phyloP scores from a whole-genome alignment of 2,888 invertebrate species.

The Koerneria pararmatus region DNA sequence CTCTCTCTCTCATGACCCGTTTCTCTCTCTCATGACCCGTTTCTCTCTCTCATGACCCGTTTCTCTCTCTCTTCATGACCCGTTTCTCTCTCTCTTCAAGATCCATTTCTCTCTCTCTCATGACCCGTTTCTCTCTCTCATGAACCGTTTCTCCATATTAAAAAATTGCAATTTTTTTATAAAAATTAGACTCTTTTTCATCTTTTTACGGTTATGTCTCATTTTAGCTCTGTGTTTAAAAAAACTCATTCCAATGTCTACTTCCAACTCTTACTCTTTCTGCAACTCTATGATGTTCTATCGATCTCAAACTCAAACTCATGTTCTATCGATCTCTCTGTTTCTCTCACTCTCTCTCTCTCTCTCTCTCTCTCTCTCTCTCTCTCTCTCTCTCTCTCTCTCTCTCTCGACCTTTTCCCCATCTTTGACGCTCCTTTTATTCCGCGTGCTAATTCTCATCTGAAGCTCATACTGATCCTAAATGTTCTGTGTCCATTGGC shows the following conservation, averaged over 20 bases:
- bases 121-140: background rate
- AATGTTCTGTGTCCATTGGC: background rate
- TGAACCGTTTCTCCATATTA: background rate
- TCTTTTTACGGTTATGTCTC: too few species aligned
- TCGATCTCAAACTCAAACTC: background rate
- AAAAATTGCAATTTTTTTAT: background rate
- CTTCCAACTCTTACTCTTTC: background rate
- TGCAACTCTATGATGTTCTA: background rate
- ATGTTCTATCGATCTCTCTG: slow-evolving; percentile 7
- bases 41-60: too few species aligned
- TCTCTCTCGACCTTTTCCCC: slow-evolving; percentile 1
- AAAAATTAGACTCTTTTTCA: too few species aligned
- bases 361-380: slow-evolving; percentile 9
- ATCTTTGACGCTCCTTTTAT: background rate
- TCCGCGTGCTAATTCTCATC: background rate
- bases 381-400: background rate
- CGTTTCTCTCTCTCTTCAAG: too few species aligned
- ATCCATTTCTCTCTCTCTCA: too few species aligned
- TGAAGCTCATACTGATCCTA: background rate
- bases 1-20: too few species aligned
- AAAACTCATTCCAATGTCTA: too few species aligned
- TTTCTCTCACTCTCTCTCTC: slow-evolving; percentile 5
- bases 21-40: too few species aligned
- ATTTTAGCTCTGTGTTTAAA: too few species aligned
- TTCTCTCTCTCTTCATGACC: too few species aligned